These are phyloP conservation scores for Phortica okadai DNA, from an alignment of 2,888 invertebrate species.

Conservation along the genomic window DNA sequence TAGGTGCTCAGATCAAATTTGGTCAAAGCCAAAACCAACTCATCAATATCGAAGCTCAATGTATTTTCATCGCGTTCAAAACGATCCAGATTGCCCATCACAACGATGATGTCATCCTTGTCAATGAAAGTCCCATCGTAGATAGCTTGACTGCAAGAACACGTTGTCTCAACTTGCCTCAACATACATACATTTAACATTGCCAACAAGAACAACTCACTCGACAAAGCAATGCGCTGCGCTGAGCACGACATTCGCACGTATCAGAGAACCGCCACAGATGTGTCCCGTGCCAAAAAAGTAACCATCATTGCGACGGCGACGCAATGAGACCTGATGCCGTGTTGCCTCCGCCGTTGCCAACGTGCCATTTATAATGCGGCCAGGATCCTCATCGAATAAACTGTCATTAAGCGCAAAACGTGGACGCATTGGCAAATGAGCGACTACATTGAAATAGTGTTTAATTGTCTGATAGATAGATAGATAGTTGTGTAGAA, in stretches of 20 bases:
- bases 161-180: background rate
- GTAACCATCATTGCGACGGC: conserved; percentile 59
- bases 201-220: conserved; percentile 56
- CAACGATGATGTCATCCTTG: conserved; percentile 63
- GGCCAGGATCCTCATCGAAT: conserved; percentile 17
- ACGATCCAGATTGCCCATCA: conserved; percentile 73
- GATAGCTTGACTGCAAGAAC: conserved; percentile 44
- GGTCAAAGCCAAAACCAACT: conserved; percentile 52
- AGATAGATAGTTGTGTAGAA: background rate
- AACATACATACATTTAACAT: background rate
- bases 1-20: conserved; percentile 60
- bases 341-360: conserved; percentile 59
- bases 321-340: conserved; percentile 70
- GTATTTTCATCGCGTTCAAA: conserved; percentile 60
- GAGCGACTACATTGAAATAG: background rate
- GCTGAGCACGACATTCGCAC: conserved; percentile 61
- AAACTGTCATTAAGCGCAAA: conserved; percentile 36
- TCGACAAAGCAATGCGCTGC: conserved; percentile 74
- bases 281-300: conserved; percentile 72
- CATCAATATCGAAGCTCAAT: conserved; percentile 58
- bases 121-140: conserved; percentile 57
- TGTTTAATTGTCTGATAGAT: background rate
- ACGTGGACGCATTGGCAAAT: conserved; percentile 44
- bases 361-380: conserved; percentile 66
- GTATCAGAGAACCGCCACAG: conserved; percentile 70